Evolutionary conservation across 2,797 vertebrate genomes (phyloP).

Genomic region (Lateolabrax maculatus): DNA sequence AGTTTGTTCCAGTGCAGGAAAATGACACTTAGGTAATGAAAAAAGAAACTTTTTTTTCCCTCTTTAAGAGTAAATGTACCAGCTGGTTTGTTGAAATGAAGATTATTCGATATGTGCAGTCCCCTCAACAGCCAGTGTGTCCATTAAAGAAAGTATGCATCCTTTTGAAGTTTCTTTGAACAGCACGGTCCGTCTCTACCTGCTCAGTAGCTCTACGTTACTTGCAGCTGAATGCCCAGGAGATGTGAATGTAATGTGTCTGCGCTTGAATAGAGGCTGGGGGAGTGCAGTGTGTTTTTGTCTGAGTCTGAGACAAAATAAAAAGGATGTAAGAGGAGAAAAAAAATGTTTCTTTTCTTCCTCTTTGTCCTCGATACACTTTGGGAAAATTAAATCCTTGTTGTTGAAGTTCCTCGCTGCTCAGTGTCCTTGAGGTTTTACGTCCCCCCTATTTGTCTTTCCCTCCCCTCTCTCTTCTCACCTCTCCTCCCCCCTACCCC

Average conservation of each 20-base stretch:
- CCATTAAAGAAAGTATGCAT: background rate
- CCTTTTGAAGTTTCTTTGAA: conserved; percentile 3
- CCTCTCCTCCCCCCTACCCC: background rate
- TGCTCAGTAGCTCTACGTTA: background rate
- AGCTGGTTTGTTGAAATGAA: background rate
- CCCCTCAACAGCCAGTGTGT: background rate
- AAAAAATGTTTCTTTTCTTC: background rate
- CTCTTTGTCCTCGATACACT: conserved; percentile 28
- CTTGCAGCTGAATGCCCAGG: conserved; percentile 3
- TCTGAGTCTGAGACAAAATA: conserved; percentile 11
- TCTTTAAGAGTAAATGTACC: background rate
- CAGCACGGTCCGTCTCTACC: background rate
- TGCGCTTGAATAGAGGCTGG: background rate
- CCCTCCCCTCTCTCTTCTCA: background rate
- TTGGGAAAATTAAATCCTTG: background rate
- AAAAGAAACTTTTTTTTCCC: background rate
- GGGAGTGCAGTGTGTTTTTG: conserved; percentile 1
- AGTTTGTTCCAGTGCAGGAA: background rate
- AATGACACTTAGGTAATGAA: background rate
- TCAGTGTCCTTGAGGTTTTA: conserved; percentile 14
- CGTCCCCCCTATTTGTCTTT: background rate
- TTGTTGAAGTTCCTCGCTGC: background rate
- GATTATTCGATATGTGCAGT: background rate
- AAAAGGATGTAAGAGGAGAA: background rate
- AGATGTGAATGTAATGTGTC: conserved; percentile 12